Base-by-base conservation (phyloP, 2,888 invertebrate species). In the Sialis lutaria region DNA sequence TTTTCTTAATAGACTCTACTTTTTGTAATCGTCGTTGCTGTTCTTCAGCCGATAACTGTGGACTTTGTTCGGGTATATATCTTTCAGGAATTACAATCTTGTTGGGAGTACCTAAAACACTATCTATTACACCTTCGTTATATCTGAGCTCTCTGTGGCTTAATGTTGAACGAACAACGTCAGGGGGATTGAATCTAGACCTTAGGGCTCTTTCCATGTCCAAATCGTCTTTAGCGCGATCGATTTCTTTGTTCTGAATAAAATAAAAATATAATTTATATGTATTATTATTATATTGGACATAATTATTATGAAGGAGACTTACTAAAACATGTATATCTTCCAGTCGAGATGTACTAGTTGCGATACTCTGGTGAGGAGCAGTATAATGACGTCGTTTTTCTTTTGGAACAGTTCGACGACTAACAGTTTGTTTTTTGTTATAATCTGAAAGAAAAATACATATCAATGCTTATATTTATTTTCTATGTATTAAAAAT, bases 1-100 rank as follows among this genome's bases (percentile, higher is more conserved):
- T 88, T 64, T 87, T 89, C 61, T 89, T 82, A 52, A 92, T 91
- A 8, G 85, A 83, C 60, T 91, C 90, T 5, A 90, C 89, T 67
- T 91, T 91, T 62, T 88, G 84, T 60, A 78, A 74, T 9, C 91
- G 72, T 52, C 82, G 80, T 57, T 82, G 78, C 60, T 85, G 82
- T 60, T 92, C 91, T 59, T 89, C 89, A 1, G 82, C 83, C 1
- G 86, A 80, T 41, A 88, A 64, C 63, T 88, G 86, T 53, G 90
- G 90, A 52, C 85, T 79, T 70, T 86, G 84, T 63, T 92, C 91
- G 22, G 91, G 90, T 55, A 91, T 82, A 59, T 92, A 92, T 54
- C 92, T 74, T 67, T 92, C 91, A 0, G 92, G 92, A 56, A 92
- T 92, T 51, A 82, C 70, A 55, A 92, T 91, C 69, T 91, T 91